A percentile compares a stretch with the other conserved stretches of the same genome.
Conservation (phyloP, 2,113 vertebrate genomes). For the Ceyx margarethae region DNA sequence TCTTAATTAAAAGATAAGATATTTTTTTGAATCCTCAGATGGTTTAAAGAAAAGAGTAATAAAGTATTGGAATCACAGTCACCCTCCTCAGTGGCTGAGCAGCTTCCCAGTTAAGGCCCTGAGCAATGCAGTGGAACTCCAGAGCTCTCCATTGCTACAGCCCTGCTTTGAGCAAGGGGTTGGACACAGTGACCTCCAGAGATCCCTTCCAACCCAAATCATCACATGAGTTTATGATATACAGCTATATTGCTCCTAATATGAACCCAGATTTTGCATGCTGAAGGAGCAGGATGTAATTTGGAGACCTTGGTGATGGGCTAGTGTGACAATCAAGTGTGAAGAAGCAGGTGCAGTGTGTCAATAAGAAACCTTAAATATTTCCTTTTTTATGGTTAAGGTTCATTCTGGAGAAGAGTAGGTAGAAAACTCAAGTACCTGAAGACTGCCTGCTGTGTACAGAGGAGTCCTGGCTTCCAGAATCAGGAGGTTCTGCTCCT, state of each 20-base stretch:
- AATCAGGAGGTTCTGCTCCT: not conserved
- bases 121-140: not conserved
- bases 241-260: not conserved
- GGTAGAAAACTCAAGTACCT: not conserved
- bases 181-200: not conserved
- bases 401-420: not conserved
- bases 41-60: not conserved
- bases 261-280: not conserved
- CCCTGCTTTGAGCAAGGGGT: not conserved
- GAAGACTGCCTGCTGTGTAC: not conserved
- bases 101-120: not conserved
- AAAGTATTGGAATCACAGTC: not conserved
- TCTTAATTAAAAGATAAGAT: slow-evolving; percentile 63
- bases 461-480: not conserved
- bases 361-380: not conserved
- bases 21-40: not conserved
- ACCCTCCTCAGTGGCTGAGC: not conserved
- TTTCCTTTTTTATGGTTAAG: not conserved
- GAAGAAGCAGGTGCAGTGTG: not conserved
- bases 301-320: not conserved
- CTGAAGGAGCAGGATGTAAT: not conserved
- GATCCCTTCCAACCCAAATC: not conserved
- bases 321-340: not conserved
- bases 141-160: not conserved
- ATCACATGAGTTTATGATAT: not conserved